A percentile compares a stretch with the other conserved stretches of the same genome.
Evolutionary conservation across 2,888 invertebrate genomes (phyloP).

Genomic region (Cryptus armator): DNA sequence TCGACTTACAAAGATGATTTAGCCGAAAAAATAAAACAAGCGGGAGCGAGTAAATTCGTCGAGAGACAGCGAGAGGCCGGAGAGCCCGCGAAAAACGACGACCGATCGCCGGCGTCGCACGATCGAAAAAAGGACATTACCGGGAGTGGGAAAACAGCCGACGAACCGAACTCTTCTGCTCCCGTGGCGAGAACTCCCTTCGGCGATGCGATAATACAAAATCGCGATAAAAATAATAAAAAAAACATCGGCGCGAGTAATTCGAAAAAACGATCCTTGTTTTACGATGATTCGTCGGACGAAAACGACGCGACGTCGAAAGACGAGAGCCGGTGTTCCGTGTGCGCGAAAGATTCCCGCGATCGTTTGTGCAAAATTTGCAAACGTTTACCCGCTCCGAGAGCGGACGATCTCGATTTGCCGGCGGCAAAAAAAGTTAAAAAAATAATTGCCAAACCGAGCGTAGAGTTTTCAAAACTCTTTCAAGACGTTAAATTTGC

Average conservation of each 20-base stretch:
- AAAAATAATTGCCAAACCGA: constrained; percentile 60
- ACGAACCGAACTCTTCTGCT: background rate
- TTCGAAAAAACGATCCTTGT: constrained; percentile 68
- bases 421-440: constrained; percentile 56
- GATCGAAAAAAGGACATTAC: constrained; percentile 31
- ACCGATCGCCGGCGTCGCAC: background rate
- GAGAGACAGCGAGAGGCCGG: constrained; percentile 75
- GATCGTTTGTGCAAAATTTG: constrained; percentile 78
- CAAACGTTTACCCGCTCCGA: constrained; percentile 70
- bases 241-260: constrained; percentile 2
- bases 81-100: constrained; percentile 70
- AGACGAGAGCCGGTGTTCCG: constrained; percentile 70
- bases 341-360: constrained; percentile 69
- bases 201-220: constrained; percentile 76
- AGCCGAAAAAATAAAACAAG: constrained; percentile 75
- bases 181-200: constrained; percentile 76
- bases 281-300: constrained; percentile 29
- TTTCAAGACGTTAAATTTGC: constrained; percentile 79
- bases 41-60: constrained; percentile 72
- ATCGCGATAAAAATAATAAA: constrained; percentile 48
- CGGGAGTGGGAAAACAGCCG: background rate
- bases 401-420: constrained; percentile 4
- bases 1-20: constrained; percentile 77
- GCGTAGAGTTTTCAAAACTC: constrained; percentile 77
- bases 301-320: constrained; percentile 26